Conservation (phyloP, 2,888 invertebrate genomes). For the Linyphia triangularis region DNA sequence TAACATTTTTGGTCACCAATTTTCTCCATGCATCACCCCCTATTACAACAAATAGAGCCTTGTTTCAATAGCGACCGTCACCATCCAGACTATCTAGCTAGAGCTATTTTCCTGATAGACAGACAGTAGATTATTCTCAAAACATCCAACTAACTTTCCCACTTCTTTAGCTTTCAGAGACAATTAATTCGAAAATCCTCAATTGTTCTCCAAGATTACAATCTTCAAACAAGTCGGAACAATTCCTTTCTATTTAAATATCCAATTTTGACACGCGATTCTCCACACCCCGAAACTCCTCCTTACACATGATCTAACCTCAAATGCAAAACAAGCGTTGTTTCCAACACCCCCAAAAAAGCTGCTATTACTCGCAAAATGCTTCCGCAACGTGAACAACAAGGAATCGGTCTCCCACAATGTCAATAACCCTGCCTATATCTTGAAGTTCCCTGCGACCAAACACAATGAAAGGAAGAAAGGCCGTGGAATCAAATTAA, state of each 20-base stretch:
- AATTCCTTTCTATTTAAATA: neutral
- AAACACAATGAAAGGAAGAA: conserved; percentile 37
- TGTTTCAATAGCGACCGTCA: too few relatives aligned
- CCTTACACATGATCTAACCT: neutral
- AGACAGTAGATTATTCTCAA: too few relatives aligned
- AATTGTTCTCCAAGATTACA: too few relatives aligned
- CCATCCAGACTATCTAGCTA: too few relatives aligned
- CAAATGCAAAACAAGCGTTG: conserved; percentile 7
- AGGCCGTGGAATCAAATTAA: neutral
- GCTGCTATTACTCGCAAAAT: conserved; percentile 14
- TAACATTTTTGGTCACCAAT: too few relatives aligned
- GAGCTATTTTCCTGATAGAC: too few relatives aligned
- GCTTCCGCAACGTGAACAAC: conserved; percentile 22
- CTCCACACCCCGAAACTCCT: neutral
- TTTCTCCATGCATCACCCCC: too few relatives aligned
- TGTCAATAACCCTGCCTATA: conserved; percentile 55
- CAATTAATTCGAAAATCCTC: too few relatives aligned
- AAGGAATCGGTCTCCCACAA: conserved; percentile 16
- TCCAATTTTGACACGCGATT: neutral
- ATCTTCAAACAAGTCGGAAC: neutral
- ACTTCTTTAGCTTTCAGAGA: too few relatives aligned
- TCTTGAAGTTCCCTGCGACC: neutral
- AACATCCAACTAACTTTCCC: too few relatives aligned
- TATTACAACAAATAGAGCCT: too few relatives aligned
- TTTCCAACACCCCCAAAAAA: neutral